These are phyloP conservation scores for Esox masquinongy DNA, from an alignment of 2,797 vertebrate genomes.

Conservation along the genomic window DNA sequence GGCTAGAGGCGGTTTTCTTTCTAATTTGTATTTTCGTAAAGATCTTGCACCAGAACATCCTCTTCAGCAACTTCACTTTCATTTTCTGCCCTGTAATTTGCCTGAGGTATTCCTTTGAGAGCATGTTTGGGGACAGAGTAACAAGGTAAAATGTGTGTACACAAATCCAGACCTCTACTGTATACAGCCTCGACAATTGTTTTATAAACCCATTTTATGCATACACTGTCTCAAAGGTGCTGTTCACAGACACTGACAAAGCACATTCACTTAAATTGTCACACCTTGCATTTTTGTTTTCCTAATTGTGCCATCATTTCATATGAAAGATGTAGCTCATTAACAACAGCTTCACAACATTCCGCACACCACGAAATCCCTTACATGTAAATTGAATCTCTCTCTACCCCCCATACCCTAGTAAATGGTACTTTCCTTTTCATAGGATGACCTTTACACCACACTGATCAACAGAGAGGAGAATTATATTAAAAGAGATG, in stretches of 20 bases:
- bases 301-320: conserved; percentile 84
- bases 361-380: conserved; percentile 72
- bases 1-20: conserved; percentile 43
- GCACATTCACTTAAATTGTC: conserved; percentile 83
- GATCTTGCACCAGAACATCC: conserved; percentile 29
- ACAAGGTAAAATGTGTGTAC: conserved; percentile 49
- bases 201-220: conserved; percentile 66
- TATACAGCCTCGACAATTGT: conserved; percentile 44
- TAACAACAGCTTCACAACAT: conserved; percentile 80
- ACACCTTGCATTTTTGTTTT: conserved; percentile 86
- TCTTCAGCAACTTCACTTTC: conserved; percentile 67
- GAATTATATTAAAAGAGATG: conserved; percentile 42
- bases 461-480: conserved; percentile 53
- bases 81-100: conserved; percentile 55
- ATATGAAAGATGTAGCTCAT: conserved; percentile 82
- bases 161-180: conserved; percentile 55
- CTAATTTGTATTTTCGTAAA: conserved; percentile 35
- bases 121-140: conserved; percentile 42
- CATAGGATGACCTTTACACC: conserved; percentile 48
- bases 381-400: conserved; percentile 64
- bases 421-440: conserved; percentile 27
- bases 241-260: conserved; percentile 83
- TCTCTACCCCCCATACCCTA: neutral
- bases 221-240: conserved; percentile 73
- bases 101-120: conserved; percentile 45